Evolutionary conservation across 2,888 invertebrate species (phyloP).

Genomic region (Branchipolynoe longqiensis): DNA sequence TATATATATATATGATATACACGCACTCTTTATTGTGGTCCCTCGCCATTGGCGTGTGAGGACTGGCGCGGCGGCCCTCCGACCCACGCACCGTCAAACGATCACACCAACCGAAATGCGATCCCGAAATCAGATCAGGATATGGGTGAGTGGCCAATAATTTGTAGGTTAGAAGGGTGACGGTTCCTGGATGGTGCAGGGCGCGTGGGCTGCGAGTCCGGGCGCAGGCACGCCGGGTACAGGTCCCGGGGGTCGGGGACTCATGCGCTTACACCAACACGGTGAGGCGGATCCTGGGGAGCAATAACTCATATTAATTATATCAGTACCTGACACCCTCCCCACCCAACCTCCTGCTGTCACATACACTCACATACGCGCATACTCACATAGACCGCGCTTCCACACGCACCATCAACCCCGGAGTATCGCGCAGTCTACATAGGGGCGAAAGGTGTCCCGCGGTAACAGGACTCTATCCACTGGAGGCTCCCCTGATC

Average conservation of each 20-base stretch:
- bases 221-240: no score
- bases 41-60: no score
- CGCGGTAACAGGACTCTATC: neutral
- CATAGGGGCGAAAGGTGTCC: no score
- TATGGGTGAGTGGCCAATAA: conserved; percentile 27
- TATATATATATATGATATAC: no score
- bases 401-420: no score
- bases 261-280: neutral
- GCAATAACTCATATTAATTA: conserved; percentile 47
- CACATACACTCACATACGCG: no score
- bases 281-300: no score
- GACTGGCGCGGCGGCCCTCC: neutral
- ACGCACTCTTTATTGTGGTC: no score
- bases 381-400: no score
- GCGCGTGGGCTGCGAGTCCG: no score
- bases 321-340: neutral
- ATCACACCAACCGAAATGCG: neutral
- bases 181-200: neutral
- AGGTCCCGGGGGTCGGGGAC: neutral
- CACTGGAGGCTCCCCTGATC: neutral
- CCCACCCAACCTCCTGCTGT: no score
- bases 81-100: neutral
- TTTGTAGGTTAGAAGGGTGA: conserved; percentile 24
- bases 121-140: conserved; percentile 16
- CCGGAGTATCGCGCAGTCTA: no score